These are phyloP conservation scores for Dione juno DNA, from an alignment of 2,888 invertebrate species.

Conservation along the genomic window DNA sequence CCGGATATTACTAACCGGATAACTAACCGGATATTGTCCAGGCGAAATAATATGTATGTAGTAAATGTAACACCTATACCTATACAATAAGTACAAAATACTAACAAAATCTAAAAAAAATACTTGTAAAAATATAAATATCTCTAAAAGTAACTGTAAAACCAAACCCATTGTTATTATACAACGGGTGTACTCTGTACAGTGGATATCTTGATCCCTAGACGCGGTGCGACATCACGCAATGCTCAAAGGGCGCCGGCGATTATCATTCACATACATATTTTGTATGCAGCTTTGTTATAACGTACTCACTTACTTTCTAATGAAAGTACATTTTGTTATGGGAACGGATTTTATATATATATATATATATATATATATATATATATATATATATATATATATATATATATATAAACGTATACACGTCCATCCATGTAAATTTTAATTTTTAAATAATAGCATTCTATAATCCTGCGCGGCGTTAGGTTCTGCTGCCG, in stretches of 20 bases:
- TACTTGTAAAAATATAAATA: background rate
- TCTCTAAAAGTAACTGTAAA: conserved; percentile 3
- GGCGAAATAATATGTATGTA: too few relatives aligned
- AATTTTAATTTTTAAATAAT: too few relatives aligned
- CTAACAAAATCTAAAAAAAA: background rate
- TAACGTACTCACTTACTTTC: conserved; percentile 24
- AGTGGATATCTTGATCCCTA: conserved; percentile 32
- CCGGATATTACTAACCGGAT: too few relatives aligned
- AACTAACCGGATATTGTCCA: too few relatives aligned
- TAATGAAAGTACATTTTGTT: conserved; percentile 34
- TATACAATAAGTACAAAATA: too few relatives aligned
- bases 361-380: too few relatives aligned
- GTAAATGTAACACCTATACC: too few relatives aligned
- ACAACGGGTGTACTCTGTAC: conserved; percentile 7
- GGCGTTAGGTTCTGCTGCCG: too few relatives aligned
- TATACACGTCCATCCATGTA: too few relatives aligned
- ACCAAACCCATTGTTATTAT: conserved; percentile 13
- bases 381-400: too few relatives aligned
- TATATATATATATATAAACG: too few relatives aligned
- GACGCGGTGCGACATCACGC: conserved; percentile 38
- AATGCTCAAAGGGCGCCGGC: conserved; percentile 39
- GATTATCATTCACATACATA: conserved; percentile 25
- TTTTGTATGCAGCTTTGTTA: conserved; percentile 34
- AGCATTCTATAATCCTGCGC: too few relatives aligned
- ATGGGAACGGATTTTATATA: background rate